Conservation (phyloP, 1,140 invertebrate species). For the Eupristina koningsbergeri region DNA sequence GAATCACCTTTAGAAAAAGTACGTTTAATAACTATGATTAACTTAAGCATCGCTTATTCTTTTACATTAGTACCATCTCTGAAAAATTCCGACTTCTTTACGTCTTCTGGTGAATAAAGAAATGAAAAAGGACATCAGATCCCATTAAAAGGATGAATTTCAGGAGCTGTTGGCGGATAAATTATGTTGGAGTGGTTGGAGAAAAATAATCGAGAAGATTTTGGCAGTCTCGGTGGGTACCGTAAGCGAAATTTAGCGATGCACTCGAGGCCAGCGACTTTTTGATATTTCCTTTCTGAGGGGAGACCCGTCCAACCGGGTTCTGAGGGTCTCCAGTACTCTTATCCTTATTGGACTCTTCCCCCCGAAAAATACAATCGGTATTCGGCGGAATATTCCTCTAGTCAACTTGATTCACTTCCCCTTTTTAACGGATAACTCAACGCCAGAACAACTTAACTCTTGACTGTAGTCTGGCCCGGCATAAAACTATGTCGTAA, state of each 20-base stretch:
- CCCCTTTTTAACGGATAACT: background rate
- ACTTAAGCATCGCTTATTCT: constrained; percentile 20
- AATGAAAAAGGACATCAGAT: background rate
- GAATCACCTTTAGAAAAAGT: background rate
- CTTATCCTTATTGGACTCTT: background rate
- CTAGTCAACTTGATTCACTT: background rate
- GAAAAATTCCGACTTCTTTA: background rate
- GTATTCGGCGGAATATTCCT: background rate
- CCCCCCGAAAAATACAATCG: background rate
- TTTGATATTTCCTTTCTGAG: no score
- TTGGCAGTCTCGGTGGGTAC: background rate
- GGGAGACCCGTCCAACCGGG: constrained; percentile 17
- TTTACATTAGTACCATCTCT: constrained; percentile 3
- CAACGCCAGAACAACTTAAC: no score
- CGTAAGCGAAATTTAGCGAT: background rate
- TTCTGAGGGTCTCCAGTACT: background rate
- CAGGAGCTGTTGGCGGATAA: background rate
- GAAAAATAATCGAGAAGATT: no score
- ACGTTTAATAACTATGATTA: constrained; percentile 31
- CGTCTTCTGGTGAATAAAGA: background rate
- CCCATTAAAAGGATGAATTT: background rate
- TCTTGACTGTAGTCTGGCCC: no score
- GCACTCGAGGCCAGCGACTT: no score
- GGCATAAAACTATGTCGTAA: no score
- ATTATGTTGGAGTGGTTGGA: background rate